Evolutionary conservation across 2,797 vertebrate species (phyloP), one percentile per base, ranked within the genome.

Genomic region (Diglossa cyanea): DNA sequence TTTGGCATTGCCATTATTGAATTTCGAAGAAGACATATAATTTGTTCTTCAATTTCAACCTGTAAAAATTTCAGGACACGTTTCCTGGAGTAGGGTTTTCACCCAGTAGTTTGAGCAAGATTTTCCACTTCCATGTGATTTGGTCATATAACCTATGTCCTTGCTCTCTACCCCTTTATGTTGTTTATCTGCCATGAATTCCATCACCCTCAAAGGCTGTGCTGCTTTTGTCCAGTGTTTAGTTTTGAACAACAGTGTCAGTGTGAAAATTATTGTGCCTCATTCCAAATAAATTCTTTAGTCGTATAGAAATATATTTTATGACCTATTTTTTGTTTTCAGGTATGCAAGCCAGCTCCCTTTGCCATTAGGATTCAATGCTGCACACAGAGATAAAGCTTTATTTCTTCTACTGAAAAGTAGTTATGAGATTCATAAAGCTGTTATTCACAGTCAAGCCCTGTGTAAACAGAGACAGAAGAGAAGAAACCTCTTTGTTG

Each of bases 341-440:
- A 93, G 65, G 72, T 86, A 74, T 60, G 33, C 21, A 65, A 75
- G 71, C 65, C 11, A 63, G 19, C 35, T 63, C 23, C 20, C n/a
- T 40, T 11, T 63, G 20, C 24, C 33, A 11, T 78, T 77, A 60
- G 7, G 30, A 48, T 62, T 85, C 26, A 37, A 9, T 25, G 17
- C 26, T 50, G 24, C n/a, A 67, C 33, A n/a, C n/a, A 73, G 77
- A 73, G 79, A 84, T 80, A 81, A 87, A 86, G 28, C 50, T 72
- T 70, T 71, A 67, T 66, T 53, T 78, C 61, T 77, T 74, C 42
- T 33, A 21, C n/a, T 54, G 71, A 94, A 85, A 76, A 82, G 60
- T 37, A 94, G 60, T 90, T 94, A 84, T 62, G 74, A 91, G 92
- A 90, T 95, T 81, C 73, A 97, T 95, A 96, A 95, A 94, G 95